Conservation (phyloP, 2,113 vertebrate species). For the Tursiops truncatus region DNA sequence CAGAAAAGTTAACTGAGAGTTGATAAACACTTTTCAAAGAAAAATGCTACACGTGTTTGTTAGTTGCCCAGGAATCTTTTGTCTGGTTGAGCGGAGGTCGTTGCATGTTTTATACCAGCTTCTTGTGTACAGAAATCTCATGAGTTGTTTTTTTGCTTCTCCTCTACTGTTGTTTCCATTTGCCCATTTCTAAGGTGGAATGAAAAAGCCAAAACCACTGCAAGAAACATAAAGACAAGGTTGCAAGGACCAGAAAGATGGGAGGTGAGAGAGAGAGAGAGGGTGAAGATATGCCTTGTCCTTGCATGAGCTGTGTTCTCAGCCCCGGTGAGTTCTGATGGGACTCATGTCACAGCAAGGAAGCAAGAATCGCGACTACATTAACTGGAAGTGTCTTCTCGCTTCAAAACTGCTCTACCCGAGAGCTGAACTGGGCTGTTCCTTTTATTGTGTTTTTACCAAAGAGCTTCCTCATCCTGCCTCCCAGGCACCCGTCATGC, state of each 20-base stretch:
- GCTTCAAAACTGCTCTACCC: neutral
- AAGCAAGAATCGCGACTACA: neutral
- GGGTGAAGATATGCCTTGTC: neutral
- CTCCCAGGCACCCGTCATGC: neutral
- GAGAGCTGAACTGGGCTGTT: neutral
- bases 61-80: neutral
- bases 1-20: neutral
- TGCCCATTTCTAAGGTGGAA: slow-evolving; percentile 2
- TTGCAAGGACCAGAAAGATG: neutral
- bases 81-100: accelerated
- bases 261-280: no score
- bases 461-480: neutral
- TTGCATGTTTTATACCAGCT: neutral
- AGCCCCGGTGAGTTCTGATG: neutral
- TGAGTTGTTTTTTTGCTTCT: accelerated
- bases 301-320: neutral
- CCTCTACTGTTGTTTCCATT: neutral
- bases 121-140: neutral
- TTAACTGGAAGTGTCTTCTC: neutral
- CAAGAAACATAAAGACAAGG: neutral
- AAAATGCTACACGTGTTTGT: neutral
- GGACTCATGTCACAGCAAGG: neutral
- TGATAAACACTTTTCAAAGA: neutral
- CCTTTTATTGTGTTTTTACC: neutral
- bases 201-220: neutral